Evolutionary conservation across 2,797 vertebrate species (phyloP).

Genomic region (Distichodus sexfasciatus): DNA sequence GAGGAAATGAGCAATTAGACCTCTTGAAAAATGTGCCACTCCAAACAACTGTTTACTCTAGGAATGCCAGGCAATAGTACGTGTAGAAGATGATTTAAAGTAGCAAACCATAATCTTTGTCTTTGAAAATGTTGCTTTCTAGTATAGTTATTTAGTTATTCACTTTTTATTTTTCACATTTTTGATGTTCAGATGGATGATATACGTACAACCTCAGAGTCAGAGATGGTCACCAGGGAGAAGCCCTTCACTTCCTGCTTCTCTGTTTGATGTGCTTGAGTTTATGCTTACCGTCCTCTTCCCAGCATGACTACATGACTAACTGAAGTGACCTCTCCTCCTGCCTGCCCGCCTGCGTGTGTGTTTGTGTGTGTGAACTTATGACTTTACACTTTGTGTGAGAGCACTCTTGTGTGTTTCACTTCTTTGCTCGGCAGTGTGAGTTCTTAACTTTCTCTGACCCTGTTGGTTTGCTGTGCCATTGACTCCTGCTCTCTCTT

Average conservation of each 20-base stretch:
- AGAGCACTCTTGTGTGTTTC: not conserved
- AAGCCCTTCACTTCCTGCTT: not conserved
- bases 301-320: conserved; percentile 11
- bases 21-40: conserved; percentile 49
- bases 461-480: conserved; percentile 46
- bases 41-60: conserved; percentile 60
- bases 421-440: not conserved
- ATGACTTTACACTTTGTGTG: not conserved
- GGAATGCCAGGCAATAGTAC: conserved; percentile 3
- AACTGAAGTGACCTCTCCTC: not conserved
- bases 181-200: not conserved
- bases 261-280: conserved; percentile 14
- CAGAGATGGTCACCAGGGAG: conserved; percentile 1
- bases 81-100: not conserved
- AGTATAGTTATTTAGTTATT: no score
- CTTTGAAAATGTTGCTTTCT: no score
- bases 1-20: conserved; percentile 67
- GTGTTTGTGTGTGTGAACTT: not conserved
- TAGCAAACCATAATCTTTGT: not conserved
- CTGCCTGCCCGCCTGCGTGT: not conserved
- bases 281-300: not conserved
- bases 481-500: conserved; percentile 65
- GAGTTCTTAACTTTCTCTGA: conserved; percentile 25
- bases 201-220: conserved; percentile 6
- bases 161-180: not conserved